Percentiles rank a stretch among this genome's conserved stretches.
phyloP scores from a whole-genome alignment of 2,797 vertebrate species.

The Decapterus maruadsi region DNA sequence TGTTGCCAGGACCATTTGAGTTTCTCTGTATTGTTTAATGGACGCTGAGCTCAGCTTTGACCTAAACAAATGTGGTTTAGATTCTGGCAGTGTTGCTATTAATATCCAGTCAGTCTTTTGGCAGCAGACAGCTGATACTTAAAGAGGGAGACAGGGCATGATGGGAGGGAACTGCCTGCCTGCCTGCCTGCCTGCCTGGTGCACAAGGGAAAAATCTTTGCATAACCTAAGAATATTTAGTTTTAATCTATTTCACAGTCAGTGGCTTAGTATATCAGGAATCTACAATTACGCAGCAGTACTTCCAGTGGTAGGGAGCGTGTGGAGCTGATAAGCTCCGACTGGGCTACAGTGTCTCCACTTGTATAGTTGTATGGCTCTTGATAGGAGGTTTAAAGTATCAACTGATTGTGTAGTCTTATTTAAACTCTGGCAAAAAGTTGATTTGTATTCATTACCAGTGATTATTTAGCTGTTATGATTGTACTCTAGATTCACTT shows the following conservation, averaged over 20 bases:
- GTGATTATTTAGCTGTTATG: not conserved
- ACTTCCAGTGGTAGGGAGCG: constrained; percentile 12
- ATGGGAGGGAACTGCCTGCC: constrained; percentile 72
- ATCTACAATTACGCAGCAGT: constrained; percentile 43
- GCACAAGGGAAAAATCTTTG: constrained; percentile 61
- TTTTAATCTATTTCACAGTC: constrained; percentile 62
- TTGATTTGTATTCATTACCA: constrained; percentile 1
- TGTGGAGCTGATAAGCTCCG: constrained; percentile 19
- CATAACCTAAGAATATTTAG: constrained; percentile 47
- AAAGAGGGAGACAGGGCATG: constrained; percentile 74
- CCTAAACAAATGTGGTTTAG: constrained; percentile 83
- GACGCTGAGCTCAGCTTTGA: constrained; percentile 72
- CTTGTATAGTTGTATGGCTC: not conserved
- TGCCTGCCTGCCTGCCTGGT: constrained; percentile 58
- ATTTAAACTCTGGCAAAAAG: not conserved
- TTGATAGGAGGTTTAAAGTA: not conserved
- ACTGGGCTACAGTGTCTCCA: constrained; percentile 17
- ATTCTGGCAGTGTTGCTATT: constrained; percentile 80
- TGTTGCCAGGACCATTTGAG: constrained; percentile 54
- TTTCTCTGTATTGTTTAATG: constrained; percentile 73
- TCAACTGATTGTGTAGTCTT: constrained; percentile 2
- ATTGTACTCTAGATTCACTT: not conserved
- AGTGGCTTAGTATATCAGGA: constrained; percentile 51
- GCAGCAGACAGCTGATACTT: constrained; percentile 81
- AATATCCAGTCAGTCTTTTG: constrained; percentile 81